Evolutionary conservation across 2,888 invertebrate genomes (phyloP).

Genomic region (Amiota minor): DNA sequence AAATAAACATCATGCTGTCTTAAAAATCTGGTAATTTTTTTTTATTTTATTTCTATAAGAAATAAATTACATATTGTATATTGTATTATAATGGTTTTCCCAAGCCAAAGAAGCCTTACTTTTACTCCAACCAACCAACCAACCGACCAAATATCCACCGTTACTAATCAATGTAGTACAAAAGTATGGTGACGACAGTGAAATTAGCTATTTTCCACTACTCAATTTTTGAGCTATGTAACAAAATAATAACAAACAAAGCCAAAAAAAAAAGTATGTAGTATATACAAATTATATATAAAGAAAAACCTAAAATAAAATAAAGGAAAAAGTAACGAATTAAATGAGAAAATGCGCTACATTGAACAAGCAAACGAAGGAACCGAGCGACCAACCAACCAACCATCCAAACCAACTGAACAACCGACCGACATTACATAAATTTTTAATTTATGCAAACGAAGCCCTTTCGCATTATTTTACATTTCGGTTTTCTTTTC

Average conservation of each 20-base stretch:
- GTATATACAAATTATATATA: background rate
- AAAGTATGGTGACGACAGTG: constrained; percentile 29
- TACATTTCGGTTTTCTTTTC: constrained; percentile 50
- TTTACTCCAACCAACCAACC: background rate
- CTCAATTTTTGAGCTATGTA: constrained; percentile 6
- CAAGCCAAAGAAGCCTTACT: constrained; percentile 26
- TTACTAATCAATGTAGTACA: background rate
- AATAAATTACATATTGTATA: background rate
- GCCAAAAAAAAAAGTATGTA: background rate
- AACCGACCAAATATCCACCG: background rate
- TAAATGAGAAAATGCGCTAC: constrained; percentile 32
- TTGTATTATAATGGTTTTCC: background rate
- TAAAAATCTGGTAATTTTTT: no score
- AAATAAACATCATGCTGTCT: no score
- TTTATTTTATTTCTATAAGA: background rate
- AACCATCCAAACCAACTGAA: constrained; percentile 1
- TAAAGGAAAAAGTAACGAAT: background rate
- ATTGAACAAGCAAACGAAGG: constrained; percentile 24
- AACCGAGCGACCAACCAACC: constrained; percentile 31
- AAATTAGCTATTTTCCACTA: constrained; percentile 30
- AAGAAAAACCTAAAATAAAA: background rate
- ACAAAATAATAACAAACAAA: background rate
- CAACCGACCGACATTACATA: constrained; percentile 56
- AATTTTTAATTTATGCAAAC: constrained; percentile 68
- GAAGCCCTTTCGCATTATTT: constrained; percentile 68